These are phyloP conservation scores for Charanyca ferruginea DNA, from an alignment of 2,888 invertebrate species.

Conservation along the genomic window DNA sequence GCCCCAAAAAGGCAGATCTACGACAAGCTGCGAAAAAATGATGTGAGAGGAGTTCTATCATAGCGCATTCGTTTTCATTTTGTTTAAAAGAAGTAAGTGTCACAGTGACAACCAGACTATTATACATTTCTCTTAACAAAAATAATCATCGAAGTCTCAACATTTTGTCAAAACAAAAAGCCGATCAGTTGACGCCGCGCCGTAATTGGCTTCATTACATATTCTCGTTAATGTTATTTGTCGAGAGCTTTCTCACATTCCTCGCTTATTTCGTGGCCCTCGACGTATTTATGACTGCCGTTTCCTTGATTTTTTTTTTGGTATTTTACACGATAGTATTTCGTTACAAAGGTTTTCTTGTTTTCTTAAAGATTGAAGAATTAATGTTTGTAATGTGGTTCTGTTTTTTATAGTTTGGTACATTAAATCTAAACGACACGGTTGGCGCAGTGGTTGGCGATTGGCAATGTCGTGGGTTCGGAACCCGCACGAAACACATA, in stretches of 20 bases:
- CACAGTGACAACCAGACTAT: not conserved
- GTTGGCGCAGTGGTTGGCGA: too few relatives aligned
- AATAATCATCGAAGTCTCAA: slow-evolving; percentile 34
- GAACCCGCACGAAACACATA: too few relatives aligned
- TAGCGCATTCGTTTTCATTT: too few relatives aligned
- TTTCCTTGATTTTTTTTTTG: slow-evolving; percentile 25
- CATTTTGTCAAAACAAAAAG: slow-evolving; percentile 65
- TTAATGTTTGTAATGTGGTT: too few relatives aligned
- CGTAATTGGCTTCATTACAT: slow-evolving; percentile 66
- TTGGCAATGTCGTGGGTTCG: too few relatives aligned
- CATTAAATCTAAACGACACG: too few relatives aligned
- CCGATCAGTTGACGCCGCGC: slow-evolving; percentile 42
- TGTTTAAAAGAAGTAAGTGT: too few relatives aligned
- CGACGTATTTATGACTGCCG: slow-evolving; percentile 59
- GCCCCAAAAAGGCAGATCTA: too few relatives aligned
- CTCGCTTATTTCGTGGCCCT: slow-evolving; percentile 50
- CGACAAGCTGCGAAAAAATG: too few relatives aligned
- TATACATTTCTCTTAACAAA: slow-evolving; percentile 45
- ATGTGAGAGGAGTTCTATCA: too few relatives aligned
- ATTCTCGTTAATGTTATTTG: slow-evolving; percentile 60
- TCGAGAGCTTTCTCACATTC: slow-evolving; percentile 28
- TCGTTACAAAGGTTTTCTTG: not conserved
- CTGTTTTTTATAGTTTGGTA: not conserved
- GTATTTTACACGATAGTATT: slow-evolving; percentile 15
- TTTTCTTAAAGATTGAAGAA: not conserved